Conservation (phyloP, 2,113 vertebrate species). For the Eulemur rufifrons region DNA sequence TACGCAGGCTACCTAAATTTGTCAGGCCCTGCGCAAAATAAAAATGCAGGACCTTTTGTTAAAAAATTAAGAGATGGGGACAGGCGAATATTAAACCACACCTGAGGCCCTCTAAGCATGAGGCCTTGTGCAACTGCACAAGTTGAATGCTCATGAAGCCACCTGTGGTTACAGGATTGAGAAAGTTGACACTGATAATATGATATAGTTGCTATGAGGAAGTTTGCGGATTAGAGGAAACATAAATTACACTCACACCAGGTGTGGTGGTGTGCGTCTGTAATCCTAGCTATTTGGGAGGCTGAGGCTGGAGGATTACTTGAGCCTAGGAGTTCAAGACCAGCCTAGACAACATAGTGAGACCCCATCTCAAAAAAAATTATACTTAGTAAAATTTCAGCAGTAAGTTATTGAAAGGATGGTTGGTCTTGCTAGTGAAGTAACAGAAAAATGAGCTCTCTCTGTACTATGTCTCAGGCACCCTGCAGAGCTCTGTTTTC, state of each 20-base stretch:
- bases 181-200: neutral
- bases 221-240: neutral
- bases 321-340: too few species aligned
- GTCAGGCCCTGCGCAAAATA: neutral
- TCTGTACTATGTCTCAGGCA: too few species aligned
- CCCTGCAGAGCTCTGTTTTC: too few species aligned
- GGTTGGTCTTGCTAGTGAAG: too few species aligned
- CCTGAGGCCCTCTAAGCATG: neutral
- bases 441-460: too few species aligned
- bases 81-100: neutral
- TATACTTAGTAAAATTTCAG: neutral
- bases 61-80: neutral
- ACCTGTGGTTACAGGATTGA: neutral
- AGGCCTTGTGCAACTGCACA: neutral
- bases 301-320: too few species aligned
- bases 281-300: too few species aligned
- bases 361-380: too few species aligned
- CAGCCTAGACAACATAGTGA: too few species aligned
- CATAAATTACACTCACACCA: neutral
- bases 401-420: neutral
- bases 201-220: neutral
- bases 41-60: neutral
- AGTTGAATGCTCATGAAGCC: neutral
- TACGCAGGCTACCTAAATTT: neutral
- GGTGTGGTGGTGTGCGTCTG: too few species aligned